Evolutionary conservation across 2,113 vertebrate genomes (phyloP), one percentile per base, ranked within the genome.

Genomic region (Zingel zingel): DNA sequence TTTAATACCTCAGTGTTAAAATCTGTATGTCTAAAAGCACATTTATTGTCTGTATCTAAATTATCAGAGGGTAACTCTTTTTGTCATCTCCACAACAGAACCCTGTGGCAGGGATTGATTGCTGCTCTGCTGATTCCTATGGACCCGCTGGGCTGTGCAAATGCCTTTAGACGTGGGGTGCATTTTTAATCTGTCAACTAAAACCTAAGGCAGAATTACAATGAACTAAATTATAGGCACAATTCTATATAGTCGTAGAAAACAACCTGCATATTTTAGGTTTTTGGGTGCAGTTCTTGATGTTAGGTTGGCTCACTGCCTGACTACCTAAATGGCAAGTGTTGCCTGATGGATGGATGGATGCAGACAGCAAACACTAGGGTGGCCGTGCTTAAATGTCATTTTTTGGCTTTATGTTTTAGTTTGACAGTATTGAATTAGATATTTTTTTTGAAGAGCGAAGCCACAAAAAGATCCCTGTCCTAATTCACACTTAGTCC

Each of bases 81-180:
- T 79, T 77, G 54, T 89, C 56, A 65, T 79, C 76, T 86, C 33
- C 47, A 83, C 61, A 77, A 75, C 74, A 87, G 84, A 86, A 81
- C 62, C 86, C 70, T 33, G 74, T 87, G 82, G 91, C 88, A 86
- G 64, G 82, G 75, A 92, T 88, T 93, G 92, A 93, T 93, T 90
- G 84, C 85, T 80, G 73, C 86, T 79, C 79, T 66, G 78, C 78
- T 69, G 72, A 83, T 91, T 91, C 82, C 81, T 76, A 53, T 79
- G 66, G 85, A 82, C 79, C 90, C 62, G 70, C 88, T 85, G 88
- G 86, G 63, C 85, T 90, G 85, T 90, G 88, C 87, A 93, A 92
- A 93, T 91, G 76, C 83, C 88, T 33, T 93, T 72, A 87, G 79
- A 91, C 65, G 75, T 62, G 64, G 83, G 71, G 19, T 79, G 84